Percentiles rank a stretch among this genome's conserved stretches.
These are phyloP conservation scores for Pristionchus exspectatus DNA, from an alignment of 2,888 invertebrate genomes.

Conservation along the genomic window DNA sequence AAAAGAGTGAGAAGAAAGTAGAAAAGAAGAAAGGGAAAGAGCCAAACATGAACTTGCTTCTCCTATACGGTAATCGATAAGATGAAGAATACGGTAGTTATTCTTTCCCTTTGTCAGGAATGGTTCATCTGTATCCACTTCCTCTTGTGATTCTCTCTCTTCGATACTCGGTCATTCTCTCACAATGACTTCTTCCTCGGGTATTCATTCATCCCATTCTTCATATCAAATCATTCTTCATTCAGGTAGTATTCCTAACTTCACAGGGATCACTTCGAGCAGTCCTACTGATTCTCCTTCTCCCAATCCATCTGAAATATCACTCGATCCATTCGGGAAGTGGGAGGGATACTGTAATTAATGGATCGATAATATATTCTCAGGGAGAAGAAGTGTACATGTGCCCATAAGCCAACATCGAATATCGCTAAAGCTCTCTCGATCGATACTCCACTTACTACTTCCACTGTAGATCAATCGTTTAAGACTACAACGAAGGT, in stretches of 20 bases:
- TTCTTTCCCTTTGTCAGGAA: background rate
- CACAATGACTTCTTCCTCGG: constrained; percentile 24
- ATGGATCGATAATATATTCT: background rate
- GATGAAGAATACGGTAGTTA: background rate
- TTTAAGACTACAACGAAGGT: background rate
- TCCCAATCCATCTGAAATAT: background rate
- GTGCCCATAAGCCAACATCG: background rate
- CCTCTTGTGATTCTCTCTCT: constrained; percentile 36
- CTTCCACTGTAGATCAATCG: constrained; percentile 34
- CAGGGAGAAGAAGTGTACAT: constrained; percentile 25
- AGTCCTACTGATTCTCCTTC: constrained; percentile 25
- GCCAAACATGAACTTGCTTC: background rate
- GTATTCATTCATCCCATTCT: background rate
- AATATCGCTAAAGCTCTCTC: background rate
- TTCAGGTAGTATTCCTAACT: background rate
- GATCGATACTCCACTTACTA: constrained; percentile 5
- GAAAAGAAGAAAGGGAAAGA: constrained; percentile 38
- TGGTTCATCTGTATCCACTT: constrained; percentile 31
- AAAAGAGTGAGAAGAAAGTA: constrained; percentile 8
- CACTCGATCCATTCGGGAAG: constrained; percentile 33
- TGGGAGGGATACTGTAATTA: background rate
- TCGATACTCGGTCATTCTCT: constrained; percentile 40
- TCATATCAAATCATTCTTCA: background rate
- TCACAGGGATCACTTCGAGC: background rate
- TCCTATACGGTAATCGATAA: background rate